phyloP scores from a whole-genome alignment of 2,888 invertebrate species.

The Syrphus vitripennis region DNA sequence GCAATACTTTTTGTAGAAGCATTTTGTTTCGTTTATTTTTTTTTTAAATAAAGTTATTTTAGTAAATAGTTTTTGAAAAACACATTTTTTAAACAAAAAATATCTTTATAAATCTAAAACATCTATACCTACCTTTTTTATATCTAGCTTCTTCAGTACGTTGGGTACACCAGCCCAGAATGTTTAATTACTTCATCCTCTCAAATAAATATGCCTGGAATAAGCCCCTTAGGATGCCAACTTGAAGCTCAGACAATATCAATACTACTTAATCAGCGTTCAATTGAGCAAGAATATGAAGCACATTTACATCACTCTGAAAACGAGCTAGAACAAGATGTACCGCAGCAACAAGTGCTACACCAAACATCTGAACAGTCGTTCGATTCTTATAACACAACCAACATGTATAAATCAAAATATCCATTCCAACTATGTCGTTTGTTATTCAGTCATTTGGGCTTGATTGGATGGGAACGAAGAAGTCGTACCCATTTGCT shows the following conservation, averaged over 20 bases:
- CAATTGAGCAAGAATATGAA: conserved; percentile 90
- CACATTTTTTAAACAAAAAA: too few species aligned
- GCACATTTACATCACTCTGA: conserved; percentile 77
- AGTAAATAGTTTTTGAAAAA: too few species aligned
- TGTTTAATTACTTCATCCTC: conserved; percentile 86
- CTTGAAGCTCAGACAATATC: conserved; percentile 93
- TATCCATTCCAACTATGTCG: conserved; percentile 92
- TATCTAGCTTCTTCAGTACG: conserved; percentile 90
- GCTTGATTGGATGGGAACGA: conserved; percentile 94
- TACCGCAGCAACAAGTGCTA: conserved; percentile 65
- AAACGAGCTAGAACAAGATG: conserved; percentile 58
- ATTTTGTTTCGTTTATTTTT: too few species aligned
- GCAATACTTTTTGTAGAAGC: too few species aligned
- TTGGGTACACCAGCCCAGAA: conserved; percentile 96
- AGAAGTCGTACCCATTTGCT: conserved; percentile 92
- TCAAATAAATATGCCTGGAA: conserved; percentile 90
- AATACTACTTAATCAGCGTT: conserved; percentile 91
- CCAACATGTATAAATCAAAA: conserved; percentile 81
- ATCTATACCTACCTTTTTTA: too few species aligned
- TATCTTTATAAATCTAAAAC: too few species aligned
- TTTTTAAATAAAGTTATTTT: too few species aligned
- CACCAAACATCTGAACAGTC: conserved; percentile 76
- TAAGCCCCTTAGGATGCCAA: conserved; percentile 88
- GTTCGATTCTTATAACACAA: conserved; percentile 81
- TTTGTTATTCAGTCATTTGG: conserved; percentile 94